Base-by-base conservation (phyloP, 2,113 vertebrate species). In the Megalops atlanticus region DNA sequence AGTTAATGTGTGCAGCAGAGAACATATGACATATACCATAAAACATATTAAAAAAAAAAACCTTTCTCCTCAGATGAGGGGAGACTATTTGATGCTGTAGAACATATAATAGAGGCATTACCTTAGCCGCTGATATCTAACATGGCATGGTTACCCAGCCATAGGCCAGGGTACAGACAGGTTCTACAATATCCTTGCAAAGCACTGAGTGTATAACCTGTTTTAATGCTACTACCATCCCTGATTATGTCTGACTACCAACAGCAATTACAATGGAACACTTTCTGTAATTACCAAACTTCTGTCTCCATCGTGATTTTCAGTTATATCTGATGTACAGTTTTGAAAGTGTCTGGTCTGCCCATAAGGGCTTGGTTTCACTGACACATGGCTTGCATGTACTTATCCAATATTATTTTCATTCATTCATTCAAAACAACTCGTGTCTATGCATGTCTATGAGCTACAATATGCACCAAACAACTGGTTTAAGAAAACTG, bases 71-170 rank as follows among this genome's bases (percentile, higher is more conserved):
- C 18, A 74, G 72, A 74, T 41, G 33, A n/a, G 4, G 14, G 38
- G 10, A 39, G 24, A 43, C 5, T n/a, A 18, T n/a, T 74, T n/a
- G 38, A n/a, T 43, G 35, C n/a, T 74, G 72, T 18, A 39, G 11
- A 64, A 24, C 58, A 27, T 64, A 64, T 5, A 64, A 10, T 24
- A 64, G 38, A 74, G 70, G 41, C 36, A 49, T 73, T 73, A 49
- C 43, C 35, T 52, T 36, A 36, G 70, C 24, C n/a, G 36, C 47
- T 49, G 78, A 18, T 73, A 73, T 52, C 70, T 80, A 39, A 74
- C 16, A 45, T 27, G 33, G 43, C 70, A 73, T 49, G 43, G 70
- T 38, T 80, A 39, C 69, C 35, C 69, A 80, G 36, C 39, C 38
- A 43, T 39, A 69, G 43, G 27, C 14, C 31, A 33, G 33, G 33